Conservation (phyloP, 1,140 invertebrate species). For the Sarcophaga bullata region DNA sequence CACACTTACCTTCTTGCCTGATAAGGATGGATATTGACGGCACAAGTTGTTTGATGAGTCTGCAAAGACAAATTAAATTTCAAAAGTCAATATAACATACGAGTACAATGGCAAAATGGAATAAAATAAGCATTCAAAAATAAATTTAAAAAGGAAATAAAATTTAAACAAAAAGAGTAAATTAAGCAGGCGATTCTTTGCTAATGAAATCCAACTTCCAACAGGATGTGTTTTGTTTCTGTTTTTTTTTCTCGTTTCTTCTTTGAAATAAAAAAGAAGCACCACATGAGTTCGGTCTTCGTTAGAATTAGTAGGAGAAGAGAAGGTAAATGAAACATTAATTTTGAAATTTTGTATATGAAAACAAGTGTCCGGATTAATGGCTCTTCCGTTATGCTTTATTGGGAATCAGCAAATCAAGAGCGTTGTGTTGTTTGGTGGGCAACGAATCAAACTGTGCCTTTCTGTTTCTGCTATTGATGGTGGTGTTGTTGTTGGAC, state of each 20-base stretch:
- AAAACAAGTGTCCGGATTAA: slow-evolving; percentile 33
- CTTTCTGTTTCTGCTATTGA: background rate
- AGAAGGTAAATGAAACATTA: slow-evolving; percentile 38
- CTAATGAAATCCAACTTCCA: background rate
- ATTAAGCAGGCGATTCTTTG: background rate
- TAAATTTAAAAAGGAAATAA: slow-evolving; percentile 28
- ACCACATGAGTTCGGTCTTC: slow-evolving; percentile 13
- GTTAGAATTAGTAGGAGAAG: no score
- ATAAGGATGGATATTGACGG: slow-evolving; percentile 20
- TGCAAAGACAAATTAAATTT: slow-evolving; percentile 9
- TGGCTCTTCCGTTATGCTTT: slow-evolving; percentile 25
- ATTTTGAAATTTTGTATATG: slow-evolving; percentile 22
- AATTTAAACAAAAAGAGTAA: background rate
- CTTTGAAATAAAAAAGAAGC: background rate
- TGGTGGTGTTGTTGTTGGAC: background rate
- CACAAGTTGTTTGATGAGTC: slow-evolving; percentile 8
- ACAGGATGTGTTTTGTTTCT: background rate
- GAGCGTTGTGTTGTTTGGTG: background rate
- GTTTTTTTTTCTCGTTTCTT: no score
- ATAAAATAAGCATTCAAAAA: slow-evolving; percentile 7
- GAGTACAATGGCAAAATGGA: background rate
- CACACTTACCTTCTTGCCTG: background rate
- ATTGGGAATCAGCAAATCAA: background rate
- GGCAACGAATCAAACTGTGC: background rate
- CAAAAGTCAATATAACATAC: slow-evolving; percentile 9